Conservation (phyloP, 2,113 vertebrate species). For the Hucho hucho region DNA sequence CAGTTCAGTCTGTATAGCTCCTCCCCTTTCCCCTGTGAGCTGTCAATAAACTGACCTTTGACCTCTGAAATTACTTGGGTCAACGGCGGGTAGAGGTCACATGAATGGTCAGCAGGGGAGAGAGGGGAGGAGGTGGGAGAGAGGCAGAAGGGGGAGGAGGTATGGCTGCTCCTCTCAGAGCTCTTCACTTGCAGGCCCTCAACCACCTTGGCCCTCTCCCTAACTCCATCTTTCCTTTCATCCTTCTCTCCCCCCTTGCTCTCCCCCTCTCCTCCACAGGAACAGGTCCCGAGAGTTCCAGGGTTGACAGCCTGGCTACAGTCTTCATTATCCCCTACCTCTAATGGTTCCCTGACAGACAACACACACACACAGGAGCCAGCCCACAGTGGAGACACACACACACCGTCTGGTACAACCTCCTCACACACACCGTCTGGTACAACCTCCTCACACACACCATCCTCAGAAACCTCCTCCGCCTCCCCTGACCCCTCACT, state of each 20-base stretch:
- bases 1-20: constrained; percentile 62
- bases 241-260: constrained; percentile 10
- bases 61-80: constrained; percentile 34
- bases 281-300: constrained; percentile 64
- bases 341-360: constrained; percentile 81
- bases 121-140: constrained; percentile 28
- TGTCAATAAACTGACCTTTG: constrained; percentile 13
- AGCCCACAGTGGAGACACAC: constrained; percentile 47
- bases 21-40: constrained; percentile 28
- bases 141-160: constrained; percentile 9
- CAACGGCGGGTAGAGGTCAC: constrained; percentile 66
- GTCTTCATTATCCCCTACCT: constrained; percentile 90
- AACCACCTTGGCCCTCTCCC: constrained; percentile 34
- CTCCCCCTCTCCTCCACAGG: constrained; percentile 55
- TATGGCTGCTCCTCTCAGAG: background rate
- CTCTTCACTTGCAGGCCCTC: constrained; percentile 27
- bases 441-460: no score
- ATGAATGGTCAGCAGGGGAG: constrained; percentile 50
- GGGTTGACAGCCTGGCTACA: constrained; percentile 84
- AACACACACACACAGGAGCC: constrained; percentile 66
- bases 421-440: background rate
- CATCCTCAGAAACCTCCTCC: constrained; percentile 40
- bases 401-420: no score
- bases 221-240: constrained; percentile 21
- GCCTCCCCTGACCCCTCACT: constrained; percentile 49